These are phyloP conservation scores for Candoia aspera DNA, from an alignment of 2,113 vertebrate genomes.

Conservation along the genomic window DNA sequence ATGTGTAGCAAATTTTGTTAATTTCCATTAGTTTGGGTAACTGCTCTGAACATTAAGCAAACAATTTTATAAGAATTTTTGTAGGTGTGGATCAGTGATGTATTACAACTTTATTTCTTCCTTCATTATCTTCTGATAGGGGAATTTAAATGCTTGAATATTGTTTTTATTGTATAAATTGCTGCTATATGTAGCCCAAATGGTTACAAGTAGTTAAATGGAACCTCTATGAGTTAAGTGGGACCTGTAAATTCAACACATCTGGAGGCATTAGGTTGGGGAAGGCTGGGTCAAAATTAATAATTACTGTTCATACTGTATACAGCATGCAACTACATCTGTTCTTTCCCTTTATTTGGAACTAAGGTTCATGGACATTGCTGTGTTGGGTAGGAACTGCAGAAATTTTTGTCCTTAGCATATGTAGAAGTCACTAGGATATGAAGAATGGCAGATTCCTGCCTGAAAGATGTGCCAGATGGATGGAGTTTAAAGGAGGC, in stretches of 20 bases:
- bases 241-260: not conserved
- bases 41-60: conserved; percentile 5
- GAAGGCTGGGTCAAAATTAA: not conserved
- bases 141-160: not conserved
- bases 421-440: not conserved
- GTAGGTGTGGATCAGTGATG: not conserved
- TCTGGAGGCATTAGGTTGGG: not conserved
- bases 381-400: not conserved
- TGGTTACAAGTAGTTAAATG: too few species aligned
- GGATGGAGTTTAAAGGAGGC: not conserved
- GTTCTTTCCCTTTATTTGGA: not conserved
- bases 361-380: not conserved
- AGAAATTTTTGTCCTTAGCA: not conserved
- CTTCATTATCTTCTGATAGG: not conserved
- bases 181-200: too few species aligned
- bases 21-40: conserved; percentile 4
- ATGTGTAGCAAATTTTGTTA: conserved; percentile 29
- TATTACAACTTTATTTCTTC: not conserved
- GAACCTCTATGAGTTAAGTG: not conserved
- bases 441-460: not conserved
- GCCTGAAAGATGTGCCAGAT: not conserved
- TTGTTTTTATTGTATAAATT: too few species aligned
- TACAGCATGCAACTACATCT: not conserved
- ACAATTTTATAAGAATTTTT: conserved; percentile 10
- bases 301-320: not conserved